These are phyloP conservation scores for Meta bourneti DNA, from an alignment of 2,888 invertebrate genomes.

Conservation along the genomic window DNA sequence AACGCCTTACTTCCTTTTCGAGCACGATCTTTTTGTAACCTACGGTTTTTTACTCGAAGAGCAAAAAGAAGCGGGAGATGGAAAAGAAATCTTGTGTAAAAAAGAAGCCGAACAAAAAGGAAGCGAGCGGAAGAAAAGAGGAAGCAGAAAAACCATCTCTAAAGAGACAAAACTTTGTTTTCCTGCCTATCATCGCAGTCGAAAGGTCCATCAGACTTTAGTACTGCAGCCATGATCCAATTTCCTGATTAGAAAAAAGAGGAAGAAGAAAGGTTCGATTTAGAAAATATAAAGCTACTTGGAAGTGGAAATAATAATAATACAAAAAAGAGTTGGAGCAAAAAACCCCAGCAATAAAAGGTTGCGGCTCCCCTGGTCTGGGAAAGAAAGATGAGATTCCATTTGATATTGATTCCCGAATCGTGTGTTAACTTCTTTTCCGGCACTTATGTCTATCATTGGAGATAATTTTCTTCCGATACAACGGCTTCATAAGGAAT, in stretches of 20 bases:
- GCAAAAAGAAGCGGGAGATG: neutral
- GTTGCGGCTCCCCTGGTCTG: neutral
- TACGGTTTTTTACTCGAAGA: slow-evolving; percentile 14
- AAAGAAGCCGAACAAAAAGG: slow-evolving; percentile 20
- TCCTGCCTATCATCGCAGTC: slow-evolving; percentile 56
- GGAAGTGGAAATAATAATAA: slow-evolving; percentile 24
- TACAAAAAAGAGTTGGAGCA: slow-evolving; percentile 17
- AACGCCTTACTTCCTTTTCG: slow-evolving; percentile 28
- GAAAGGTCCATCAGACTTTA: slow-evolving; percentile 62
- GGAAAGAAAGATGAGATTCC: slow-evolving; percentile 29
- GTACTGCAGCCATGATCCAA: slow-evolving; percentile 63
- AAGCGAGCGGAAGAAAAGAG: neutral
- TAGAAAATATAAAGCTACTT: slow-evolving; percentile 71
- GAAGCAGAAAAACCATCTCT: slow-evolving; percentile 35
- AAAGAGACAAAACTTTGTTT: slow-evolving; percentile 68
- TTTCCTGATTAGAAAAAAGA: slow-evolving; percentile 68
- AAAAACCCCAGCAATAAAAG: slow-evolving; percentile 31
- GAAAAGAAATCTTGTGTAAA: slow-evolving; percentile 22
- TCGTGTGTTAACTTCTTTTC: neutral
- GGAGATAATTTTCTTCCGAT: neutral
- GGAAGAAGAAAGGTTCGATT: slow-evolving; percentile 51
- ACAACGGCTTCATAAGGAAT: too few relatives aligned
- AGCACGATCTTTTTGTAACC: slow-evolving; percentile 52
- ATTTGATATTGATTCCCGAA: slow-evolving; percentile 31
- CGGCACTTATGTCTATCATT: neutral